phyloP scores from a whole-genome alignment of 2,113 vertebrate species.

The Nothobranchius kuhntae region DNA sequence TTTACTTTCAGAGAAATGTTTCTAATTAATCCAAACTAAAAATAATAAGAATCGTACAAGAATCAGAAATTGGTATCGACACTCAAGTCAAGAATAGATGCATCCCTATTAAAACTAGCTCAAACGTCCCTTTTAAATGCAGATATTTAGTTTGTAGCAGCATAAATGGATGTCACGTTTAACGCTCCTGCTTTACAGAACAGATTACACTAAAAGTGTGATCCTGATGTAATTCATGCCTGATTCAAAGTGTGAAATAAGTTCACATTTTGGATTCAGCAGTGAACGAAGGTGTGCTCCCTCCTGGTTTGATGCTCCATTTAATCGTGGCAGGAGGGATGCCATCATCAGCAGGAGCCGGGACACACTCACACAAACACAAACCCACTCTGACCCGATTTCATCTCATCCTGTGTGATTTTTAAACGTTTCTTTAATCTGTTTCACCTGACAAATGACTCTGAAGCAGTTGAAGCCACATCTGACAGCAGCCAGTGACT shows the following conservation, averaged over 20 bases:
- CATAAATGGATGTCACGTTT: slow-evolving; percentile 7
- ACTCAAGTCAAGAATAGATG: too few relatives aligned
- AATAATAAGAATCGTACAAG: too few relatives aligned
- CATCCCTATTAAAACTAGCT: too few relatives aligned
- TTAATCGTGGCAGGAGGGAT: slow-evolving; percentile 50
- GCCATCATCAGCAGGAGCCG: not conserved
- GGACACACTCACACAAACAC: slow-evolving; percentile 13
- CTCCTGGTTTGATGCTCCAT: slow-evolving; percentile 55
- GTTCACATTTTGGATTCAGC: slow-evolving; percentile 51
- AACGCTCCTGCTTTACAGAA: not conserved
- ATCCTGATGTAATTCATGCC: slow-evolving; percentile 14
- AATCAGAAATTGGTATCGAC: too few relatives aligned
- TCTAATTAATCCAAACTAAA: too few relatives aligned
- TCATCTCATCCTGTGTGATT: slow-evolving; percentile 7
- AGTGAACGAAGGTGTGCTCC: slow-evolving; percentile 32
- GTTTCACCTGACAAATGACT: not conserved
- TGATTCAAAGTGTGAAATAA: slow-evolving; percentile 47
- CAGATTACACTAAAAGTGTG: slow-evolving; percentile 4
- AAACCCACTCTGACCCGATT: slow-evolving; percentile 50
- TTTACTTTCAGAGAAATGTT: too few relatives aligned
- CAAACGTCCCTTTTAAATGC: too few relatives aligned
- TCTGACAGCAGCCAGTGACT: slow-evolving; percentile 43
- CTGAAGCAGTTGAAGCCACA: slow-evolving; percentile 18
- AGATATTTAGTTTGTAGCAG: not conserved
- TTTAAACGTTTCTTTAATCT: not conserved